Evolutionary conservation across 2,113 vertebrate genomes (phyloP), one percentile per base, ranked within the genome.

Genomic region (Phaethon lepturus): DNA sequence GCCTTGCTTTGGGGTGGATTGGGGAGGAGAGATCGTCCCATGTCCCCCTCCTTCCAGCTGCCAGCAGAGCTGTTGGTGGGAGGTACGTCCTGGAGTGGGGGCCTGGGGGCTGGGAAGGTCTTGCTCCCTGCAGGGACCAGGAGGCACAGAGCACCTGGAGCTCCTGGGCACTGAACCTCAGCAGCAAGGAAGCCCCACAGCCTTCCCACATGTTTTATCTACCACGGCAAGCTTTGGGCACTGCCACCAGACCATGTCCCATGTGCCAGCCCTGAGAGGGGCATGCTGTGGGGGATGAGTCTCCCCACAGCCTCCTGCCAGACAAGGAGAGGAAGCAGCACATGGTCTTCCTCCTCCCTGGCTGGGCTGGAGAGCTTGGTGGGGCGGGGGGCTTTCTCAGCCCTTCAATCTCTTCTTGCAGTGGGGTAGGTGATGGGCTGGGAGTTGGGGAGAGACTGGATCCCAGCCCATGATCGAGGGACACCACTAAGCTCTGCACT

Each of bases 381-480:
- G 44, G 17, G 17, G 17, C 2, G 0, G 31, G 24, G 33, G 14
- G 1, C 20, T 64, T 72, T 58, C 20, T 89, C 35, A 35, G 56
- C 52, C 75, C 66, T 45, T 74, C 23, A 10, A 10, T 47, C 26
- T 67, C 77, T 88, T 67, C 77, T 88, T 0, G 0, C 1, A 0
- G 9, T 40, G 45, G 24, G 24, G 17, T 50, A 14, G 44, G 52
- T 45, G 66, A 17, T 68, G 75, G 72, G 64, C 23, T 91, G 79
- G 72, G 40, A 33, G 38, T 3, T 0, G 0, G 6, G 44, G 53
- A 31, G 25, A 50, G 35, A 1, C 42, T 18, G 33, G 9, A 82
- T 62, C 63, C 53, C 53, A 50, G 33, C 49, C n/a, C 63, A 22
- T 62, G 66, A n/a, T 58, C 40, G 35, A 47, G 23, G 56, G 49